phyloP scores from a whole-genome alignment of 2,797 vertebrate species.

The Cetoscarus ocellatus region DNA sequence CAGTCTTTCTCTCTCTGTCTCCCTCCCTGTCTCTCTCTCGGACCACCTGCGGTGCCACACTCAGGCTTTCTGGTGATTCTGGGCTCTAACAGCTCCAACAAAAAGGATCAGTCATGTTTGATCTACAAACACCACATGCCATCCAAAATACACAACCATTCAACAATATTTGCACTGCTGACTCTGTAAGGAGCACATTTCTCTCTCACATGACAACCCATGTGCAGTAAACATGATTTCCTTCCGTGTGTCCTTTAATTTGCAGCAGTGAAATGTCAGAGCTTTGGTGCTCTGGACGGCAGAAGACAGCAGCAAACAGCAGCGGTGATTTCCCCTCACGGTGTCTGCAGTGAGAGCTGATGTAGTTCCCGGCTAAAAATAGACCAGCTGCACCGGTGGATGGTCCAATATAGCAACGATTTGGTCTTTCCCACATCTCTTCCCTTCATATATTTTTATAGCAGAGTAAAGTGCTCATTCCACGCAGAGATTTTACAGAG shows the following conservation, averaged over 20 bases:
- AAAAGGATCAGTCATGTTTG: constrained; percentile 65
- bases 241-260: constrained; percentile 10
- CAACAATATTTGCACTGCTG: background rate
- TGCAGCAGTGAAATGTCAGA: constrained; percentile 44
- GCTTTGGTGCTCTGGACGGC: constrained; percentile 10
- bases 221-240: background rate
- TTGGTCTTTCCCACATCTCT: constrained; percentile 66
- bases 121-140: background rate
- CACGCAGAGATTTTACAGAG: constrained; percentile 5
- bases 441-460: constrained; percentile 26
- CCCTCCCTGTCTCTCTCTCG: constrained; percentile 9
- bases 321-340: constrained; percentile 65
- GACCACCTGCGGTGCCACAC: constrained; percentile 60
- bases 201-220: constrained; percentile 2
- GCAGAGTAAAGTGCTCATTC: constrained; percentile 31
- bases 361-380: constrained; percentile 81
- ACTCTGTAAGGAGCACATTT: constrained; percentile 7
- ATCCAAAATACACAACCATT: background rate
- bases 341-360: constrained; percentile 76
- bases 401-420: constrained; percentile 73
- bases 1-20: background rate
- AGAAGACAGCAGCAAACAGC: constrained; percentile 58
- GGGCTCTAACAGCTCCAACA: constrained; percentile 51
- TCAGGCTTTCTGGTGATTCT: constrained; percentile 45
- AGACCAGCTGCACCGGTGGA: constrained; percentile 75